Evolutionary conservation across 2,888 invertebrate species (phyloP).

Genomic region (Rhopalosiphum nymphaeae): DNA sequence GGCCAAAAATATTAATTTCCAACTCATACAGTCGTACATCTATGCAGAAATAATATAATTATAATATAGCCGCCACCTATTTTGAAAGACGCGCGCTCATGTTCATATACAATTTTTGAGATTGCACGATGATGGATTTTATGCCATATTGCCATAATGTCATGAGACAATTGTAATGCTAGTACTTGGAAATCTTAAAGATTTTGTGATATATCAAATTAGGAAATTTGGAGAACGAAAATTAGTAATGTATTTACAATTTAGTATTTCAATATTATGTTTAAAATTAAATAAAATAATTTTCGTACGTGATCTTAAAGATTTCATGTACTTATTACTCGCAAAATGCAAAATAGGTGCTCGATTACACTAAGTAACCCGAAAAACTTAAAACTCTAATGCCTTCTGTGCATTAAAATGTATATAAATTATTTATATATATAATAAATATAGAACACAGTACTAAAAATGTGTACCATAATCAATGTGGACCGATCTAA

Average conservation of each 20-base stretch:
- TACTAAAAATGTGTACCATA: not conserved
- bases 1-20: not conserved
- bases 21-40: not conserved
- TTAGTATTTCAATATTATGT: not conserved
- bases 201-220: not conserved
- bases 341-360: not conserved
- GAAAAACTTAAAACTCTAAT: not conserved
- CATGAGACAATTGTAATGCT: not conserved
- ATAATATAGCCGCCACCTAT: not conserved
- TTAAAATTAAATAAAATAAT: not conserved
- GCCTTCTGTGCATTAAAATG: not conserved
- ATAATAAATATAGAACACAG: not conserved
- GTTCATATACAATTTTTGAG: not conserved
- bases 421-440: not conserved
- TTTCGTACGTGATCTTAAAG: not conserved
- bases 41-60: not conserved
- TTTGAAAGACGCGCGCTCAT: not conserved
- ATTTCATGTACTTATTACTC: not conserved
- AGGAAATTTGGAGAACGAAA: not conserved
- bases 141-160: too few relatives aligned
- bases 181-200: not conserved
- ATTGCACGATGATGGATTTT: not conserved
- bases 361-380: not conserved
- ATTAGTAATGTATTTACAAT: not conserved
- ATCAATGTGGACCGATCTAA: conserved; percentile 11